Percentiles rank a stretch among this genome's conserved stretches.
Conservation (phyloP, 37 sponge, comb jelly and placozoan genomes). For the Hexactinellida sp. region DNA sequence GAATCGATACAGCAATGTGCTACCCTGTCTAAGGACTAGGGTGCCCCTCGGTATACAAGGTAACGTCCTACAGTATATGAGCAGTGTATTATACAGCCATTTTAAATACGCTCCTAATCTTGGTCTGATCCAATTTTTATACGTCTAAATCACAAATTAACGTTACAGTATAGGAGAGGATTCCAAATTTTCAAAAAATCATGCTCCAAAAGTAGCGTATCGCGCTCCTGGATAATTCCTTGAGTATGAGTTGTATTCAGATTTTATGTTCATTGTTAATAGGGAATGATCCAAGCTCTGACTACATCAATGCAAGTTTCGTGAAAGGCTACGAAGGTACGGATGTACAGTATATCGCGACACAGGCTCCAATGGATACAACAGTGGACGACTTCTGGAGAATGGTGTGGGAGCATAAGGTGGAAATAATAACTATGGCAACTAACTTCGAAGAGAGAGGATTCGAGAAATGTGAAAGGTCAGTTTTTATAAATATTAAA, state of each 20-base stretch:
- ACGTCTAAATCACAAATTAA: too few relatives aligned
- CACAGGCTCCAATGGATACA: constrained; percentile 38
- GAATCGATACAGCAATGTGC: constrained; percentile 72
- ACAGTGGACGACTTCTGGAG: constrained; percentile 45
- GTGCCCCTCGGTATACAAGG: not conserved
- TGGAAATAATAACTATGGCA: constrained; percentile 31
- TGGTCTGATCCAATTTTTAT: too few relatives aligned
- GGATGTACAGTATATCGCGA: constrained; percentile 35
- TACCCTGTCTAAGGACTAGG: constrained; percentile 41
- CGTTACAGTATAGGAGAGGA: too few relatives aligned
- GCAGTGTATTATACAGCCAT: too few relatives aligned
- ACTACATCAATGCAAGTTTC: constrained; percentile 47
- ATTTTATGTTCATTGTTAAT: not conserved
- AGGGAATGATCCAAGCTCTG: constrained; percentile 23
- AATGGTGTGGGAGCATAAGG: constrained; percentile 44
- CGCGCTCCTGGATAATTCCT: too few relatives aligned
- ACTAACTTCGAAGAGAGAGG: constrained; percentile 34
- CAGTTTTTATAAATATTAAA: not conserved
- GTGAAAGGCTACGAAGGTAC: constrained; percentile 35
- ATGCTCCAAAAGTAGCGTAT: too few relatives aligned
- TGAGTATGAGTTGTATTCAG: not conserved
- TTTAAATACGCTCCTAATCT: too few relatives aligned
- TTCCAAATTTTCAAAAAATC: not conserved
- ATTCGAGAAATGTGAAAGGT: constrained; percentile 19
- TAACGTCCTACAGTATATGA: not conserved